Evolutionary conservation across 2,113 vertebrate genomes (phyloP).

Genomic region (Oreochromis tanganicae): DNA sequence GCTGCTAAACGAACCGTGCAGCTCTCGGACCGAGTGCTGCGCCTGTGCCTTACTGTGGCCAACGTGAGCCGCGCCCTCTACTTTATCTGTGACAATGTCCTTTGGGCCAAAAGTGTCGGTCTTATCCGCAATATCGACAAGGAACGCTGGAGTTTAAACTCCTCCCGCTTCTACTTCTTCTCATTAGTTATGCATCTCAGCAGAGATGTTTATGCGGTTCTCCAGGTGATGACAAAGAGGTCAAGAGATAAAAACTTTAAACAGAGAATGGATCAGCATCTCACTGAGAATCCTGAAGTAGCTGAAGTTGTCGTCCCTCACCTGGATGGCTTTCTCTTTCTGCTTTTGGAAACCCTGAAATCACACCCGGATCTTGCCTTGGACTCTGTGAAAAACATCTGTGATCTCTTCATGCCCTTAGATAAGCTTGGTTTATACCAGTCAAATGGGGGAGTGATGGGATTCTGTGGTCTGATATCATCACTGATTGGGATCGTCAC

Average conservation of each 20-base stretch:
- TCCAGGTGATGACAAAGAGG: constrained; percentile 69
- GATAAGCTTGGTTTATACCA: constrained; percentile 81
- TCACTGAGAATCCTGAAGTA: constrained; percentile 34
- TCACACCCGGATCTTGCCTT: constrained; percentile 80
- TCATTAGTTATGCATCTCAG: constrained; percentile 80
- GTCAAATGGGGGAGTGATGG: constrained; percentile 80
- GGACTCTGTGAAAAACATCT: constrained; percentile 86
- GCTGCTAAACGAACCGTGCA: constrained; percentile 73
- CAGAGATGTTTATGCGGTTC: constrained; percentile 80
- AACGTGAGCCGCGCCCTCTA: constrained; percentile 83
- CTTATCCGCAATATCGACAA: constrained; percentile 72
- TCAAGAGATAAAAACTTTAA: constrained; percentile 37
- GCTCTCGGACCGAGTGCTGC: constrained; percentile 74
- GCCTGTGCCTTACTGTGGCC: constrained; percentile 80
- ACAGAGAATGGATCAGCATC: constrained; percentile 42
- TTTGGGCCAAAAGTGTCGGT: constrained; percentile 80
- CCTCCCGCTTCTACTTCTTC: constrained; percentile 80
- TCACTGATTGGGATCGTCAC: constrained; percentile 86
- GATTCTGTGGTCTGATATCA: constrained; percentile 85
- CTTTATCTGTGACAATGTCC: constrained; percentile 82
- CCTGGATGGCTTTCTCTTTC: constrained; percentile 71
- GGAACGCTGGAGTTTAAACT: constrained; percentile 77
- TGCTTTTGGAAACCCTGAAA: constrained; percentile 72
- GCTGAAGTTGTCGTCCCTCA: constrained; percentile 57
- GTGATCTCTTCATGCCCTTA: constrained; percentile 86